Percentiles rank a stretch among this genome's conserved stretches.
Evolutionary conservation across 2,888 invertebrate genomes (phyloP).

Genomic region (Hesperia comma): DNA sequence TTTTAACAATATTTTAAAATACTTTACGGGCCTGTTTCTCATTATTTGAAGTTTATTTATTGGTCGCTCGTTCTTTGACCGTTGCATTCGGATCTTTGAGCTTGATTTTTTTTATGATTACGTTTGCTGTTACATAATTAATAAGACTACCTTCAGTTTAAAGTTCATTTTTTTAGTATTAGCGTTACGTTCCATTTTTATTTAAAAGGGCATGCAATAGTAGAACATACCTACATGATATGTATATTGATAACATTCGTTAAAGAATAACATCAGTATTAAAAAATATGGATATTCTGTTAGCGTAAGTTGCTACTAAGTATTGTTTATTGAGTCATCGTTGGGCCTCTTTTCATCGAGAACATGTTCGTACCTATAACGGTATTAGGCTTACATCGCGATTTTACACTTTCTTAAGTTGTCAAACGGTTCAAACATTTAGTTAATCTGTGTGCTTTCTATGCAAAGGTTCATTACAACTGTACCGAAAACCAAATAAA

Average conservation of each 20-base stretch:
- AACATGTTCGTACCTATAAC: constrained; percentile 50
- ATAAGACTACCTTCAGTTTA: not conserved
- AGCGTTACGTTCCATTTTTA: not conserved
- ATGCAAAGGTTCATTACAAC: not conserved
- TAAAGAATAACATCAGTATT: not conserved
- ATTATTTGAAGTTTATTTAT: constrained; percentile 30
- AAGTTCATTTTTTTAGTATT: constrained; percentile 2
- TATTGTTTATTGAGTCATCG: constrained; percentile 49
- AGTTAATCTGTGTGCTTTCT: constrained; percentile 1
- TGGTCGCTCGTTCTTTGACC: constrained; percentile 15
- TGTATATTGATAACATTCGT: too few relatives aligned
- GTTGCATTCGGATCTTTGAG: constrained; percentile 24
- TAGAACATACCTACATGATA: not conserved
- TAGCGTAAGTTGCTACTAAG: not conserved
- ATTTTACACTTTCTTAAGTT: constrained; percentile 62
- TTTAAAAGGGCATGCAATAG: constrained; percentile 21
- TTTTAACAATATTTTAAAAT: constrained; percentile 44
- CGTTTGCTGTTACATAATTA: constrained; percentile 18
- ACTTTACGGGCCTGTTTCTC: constrained; percentile 33
- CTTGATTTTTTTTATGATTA: constrained; percentile 16
- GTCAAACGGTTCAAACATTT: constrained; percentile 1
- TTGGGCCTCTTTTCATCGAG: constrained; percentile 45
- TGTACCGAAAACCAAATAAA: too few relatives aligned
- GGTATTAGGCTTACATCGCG: constrained; percentile 51
- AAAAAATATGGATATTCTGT: constrained; percentile 1